Evolutionary conservation across 2,888 invertebrate genomes (phyloP), one percentile per base, ranked within the genome.

Genomic region (Netelia fuscicornis): DNA sequence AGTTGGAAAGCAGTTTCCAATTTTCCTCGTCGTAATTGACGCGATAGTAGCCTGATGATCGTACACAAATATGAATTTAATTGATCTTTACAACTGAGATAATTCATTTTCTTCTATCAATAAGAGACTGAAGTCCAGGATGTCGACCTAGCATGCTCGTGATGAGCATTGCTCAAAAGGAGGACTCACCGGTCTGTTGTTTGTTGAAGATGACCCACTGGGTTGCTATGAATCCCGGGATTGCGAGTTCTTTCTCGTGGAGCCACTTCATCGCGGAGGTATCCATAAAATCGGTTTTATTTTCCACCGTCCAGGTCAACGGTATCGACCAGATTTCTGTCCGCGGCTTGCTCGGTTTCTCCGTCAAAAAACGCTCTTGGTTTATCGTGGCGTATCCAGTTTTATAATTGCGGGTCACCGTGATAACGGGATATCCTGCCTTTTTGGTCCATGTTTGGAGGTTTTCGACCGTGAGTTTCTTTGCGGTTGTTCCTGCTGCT

Each of bases 121-220:
- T 92, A 94, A 83, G 89, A 93, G 44, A 92, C 93, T 94, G 60
- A n/a, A 68, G 70, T 60, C 65, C 13, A 11, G 11, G 11, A 13
- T 48, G 48, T 10, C 10, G 48, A 48, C 13, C 11, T 48, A 48
- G 13, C 65, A 56, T 65, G 54, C 3, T 1, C 2, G 11, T 23
- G 25, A 20, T 62, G 11, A 65, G 37, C n/a, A n/a, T n/a, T 9
- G 11, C 0, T 20, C 75, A 8, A 17, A 65, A 56, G 20, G 44
- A 70, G 13, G 11, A 62, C 78, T 90, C 89, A 96, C 96, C 96
- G 81, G 95, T 95, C 90, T 96, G 95, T 86, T 96, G 95, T 70
- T 95, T 95, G 88, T 97, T 97, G 20, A 96, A 89, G 65, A 97
- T 95, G 81, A 95, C 94, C 96, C 96, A 96, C 0, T 94, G 92